Conservation (phyloP, 2,797 vertebrate genomes). For the Muscicapa comitata region DNA sequence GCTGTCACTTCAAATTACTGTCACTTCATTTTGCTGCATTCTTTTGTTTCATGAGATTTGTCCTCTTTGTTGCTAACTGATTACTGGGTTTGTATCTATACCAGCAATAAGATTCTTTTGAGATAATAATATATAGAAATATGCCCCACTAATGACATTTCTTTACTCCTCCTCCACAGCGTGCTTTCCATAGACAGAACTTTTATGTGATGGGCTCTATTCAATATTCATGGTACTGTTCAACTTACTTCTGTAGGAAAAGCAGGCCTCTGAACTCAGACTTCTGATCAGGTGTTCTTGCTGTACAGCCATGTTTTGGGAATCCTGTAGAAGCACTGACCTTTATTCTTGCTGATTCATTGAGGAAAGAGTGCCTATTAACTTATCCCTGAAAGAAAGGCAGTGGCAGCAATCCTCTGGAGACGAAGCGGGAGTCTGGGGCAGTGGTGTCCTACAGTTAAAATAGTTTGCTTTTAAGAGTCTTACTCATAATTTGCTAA, state of each 20-base stretch:
- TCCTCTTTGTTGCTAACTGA: not conserved
- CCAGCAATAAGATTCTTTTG: not conserved
- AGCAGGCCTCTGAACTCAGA: not conserved
- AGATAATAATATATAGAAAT: not conserved
- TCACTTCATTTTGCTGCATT: not conserved
- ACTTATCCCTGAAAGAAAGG: not conserved
- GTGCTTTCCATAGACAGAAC: not conserved
- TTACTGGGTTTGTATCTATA: not conserved
- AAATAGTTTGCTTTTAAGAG: not conserved
- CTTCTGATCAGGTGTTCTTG: not conserved
- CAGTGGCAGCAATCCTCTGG: not conserved
- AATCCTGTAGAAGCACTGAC: not conserved
- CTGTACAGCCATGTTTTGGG: not conserved
- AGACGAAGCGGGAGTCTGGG: not conserved
- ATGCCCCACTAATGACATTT: accelerated
- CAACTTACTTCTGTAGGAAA: not conserved
- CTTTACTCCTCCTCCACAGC: not conserved
- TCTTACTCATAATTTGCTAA: not conserved
- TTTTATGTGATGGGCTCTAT: not conserved
- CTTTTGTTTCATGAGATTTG: not conserved
- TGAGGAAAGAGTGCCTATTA: not conserved
- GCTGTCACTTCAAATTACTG: not conserved
- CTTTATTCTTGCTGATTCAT: not conserved
- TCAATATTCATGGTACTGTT: not conserved
- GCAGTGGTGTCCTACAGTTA: not conserved